Base-by-base conservation (phyloP, 2,113 vertebrate species). In the Mirza zaza region DNA sequence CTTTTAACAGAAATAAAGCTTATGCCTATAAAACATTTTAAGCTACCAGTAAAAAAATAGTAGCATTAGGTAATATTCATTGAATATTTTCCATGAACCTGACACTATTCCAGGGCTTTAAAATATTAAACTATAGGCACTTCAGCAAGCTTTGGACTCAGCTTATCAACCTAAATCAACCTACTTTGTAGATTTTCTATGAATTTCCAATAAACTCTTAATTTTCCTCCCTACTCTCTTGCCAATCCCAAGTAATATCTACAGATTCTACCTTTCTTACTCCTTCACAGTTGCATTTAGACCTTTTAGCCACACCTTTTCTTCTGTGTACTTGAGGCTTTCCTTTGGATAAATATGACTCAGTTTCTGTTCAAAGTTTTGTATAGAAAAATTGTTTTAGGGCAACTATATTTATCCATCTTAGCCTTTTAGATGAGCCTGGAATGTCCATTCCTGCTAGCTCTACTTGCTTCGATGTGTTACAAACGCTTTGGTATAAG, bases 1-100 rank as follows among this genome's bases (percentile, higher is more conserved):
- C 77, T 92, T 59, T 90, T 90, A 81, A 95, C 17, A 92, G 85
- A 95, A 95, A 55, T 63, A 27, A 63, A 80, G 12, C 27, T 39
- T 34, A 52, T 48, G 21, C 27, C 8, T 57, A 50, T 4, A 81
- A 81, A 75, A 82, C 29, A 27, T 82, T 91, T 91, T 75, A 79
- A 87, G 52, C 34, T 27, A 52, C 42, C 65, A 90, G 71, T 50
- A 67, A 76, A 87, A 83, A 27, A 87, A 48, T 77, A 48, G 36
- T 29, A 68, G 29, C 79, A 25, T 27, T 55, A 91, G 79, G 79
- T 65, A 65, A 86, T 70, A 76, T 20, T 88, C 45, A 70, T 3
- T 25, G 15, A 87, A n/a, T 9, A 86, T 13, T 85, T 94, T 87
- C 77, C 79, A 91, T 52, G 65, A 65, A 70, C 50, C 42, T 61